Evolutionary conservation across 1,140 invertebrate species (phyloP), one percentile per base, ranked within the genome.

Genomic region (Hyles euphorbiae): DNA sequence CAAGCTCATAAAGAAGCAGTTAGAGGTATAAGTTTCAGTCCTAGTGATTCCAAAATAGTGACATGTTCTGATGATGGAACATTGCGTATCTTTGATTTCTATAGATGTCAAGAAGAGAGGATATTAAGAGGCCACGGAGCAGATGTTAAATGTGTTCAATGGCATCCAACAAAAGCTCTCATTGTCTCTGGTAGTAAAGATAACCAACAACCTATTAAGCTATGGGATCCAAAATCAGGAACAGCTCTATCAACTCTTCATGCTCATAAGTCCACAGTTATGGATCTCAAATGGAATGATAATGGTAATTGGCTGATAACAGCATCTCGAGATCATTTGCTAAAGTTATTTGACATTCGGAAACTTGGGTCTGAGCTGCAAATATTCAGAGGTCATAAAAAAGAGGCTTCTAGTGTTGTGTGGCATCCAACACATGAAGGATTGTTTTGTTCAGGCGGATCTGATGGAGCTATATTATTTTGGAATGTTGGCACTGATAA

Each of bases 231-330:
- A 6, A 98, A 98, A 86, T 95, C 94, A 61, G 98, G 98, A 0
- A 94, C 96, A 65, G 95, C 95, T 7, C 81, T 97, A 56, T 95
- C 95, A n/a, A 97, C 95, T 9, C 81, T 96, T 79, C 98, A 99
- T 90, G 98, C 98, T 11, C 99, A 99, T 89, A 99, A 99, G 88
- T 98, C 96, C 52, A 99, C 99, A 4, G 98, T 99, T 0, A 99
- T 99, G 97, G 98, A 99, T 83, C 92, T 99, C 3, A 97, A 98
- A 84, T 99, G 98, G 98, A 99, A 99, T 89, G 93, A 95, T 54
- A 99, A 99, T 91, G 99, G 99, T 2, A 99, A 99, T 87, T 99
- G 99, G 98, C 87, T 99, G 44, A 93, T 99, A n/a, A 99, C 98
- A 8, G 98, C 98, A 0, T 99, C 98, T 7, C 91, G 99, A 61